Evolutionary conservation across 2,888 invertebrate species (phyloP), one percentile per base, ranked within the genome.

Genomic region (Lacanobia wlatinum): DNA sequence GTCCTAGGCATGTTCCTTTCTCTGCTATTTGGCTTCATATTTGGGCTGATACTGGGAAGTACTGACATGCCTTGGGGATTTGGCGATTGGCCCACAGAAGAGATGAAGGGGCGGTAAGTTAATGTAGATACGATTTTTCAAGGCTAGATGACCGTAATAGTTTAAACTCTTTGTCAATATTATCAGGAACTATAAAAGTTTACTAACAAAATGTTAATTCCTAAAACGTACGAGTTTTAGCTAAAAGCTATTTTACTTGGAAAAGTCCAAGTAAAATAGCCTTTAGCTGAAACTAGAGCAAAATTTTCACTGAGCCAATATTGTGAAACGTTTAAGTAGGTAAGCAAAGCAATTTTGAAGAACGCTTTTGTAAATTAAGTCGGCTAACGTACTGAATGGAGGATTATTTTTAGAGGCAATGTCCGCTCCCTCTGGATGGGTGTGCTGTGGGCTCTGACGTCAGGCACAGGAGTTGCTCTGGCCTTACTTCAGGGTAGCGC

Each of bases 401-500:
- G 0, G 28, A 43, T 58, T 62, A 21, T 70, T 60, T 92, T 90
- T 71, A 98, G 98, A 87, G 98, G 98, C 48, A 97, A 98, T 88
- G 97, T 97, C 40, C 96, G 98, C 68, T 97, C 97, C 0, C 91
- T 98, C 16, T 98, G 98, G 98, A 97, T 98, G 97, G 98, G 97
- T 55, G 97, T 98, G 0, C 92, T 97, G 12, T 98, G 97, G 98
- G 98, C 98, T 9, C 89, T 98, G 69, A 97, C 98, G 40, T 98
- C 98, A 14, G 98, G 98, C 18, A 97, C 97, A 9, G 98, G 98
- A 12, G 98, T 98, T 18, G 98, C 98, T 2, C 96, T 98, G 28
- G 98, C 98, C n/a, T 95, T 98, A 67, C 96, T 98, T 0, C 98
- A 98, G 89, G 98, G 98, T 50, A 98, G 98, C 89, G 98, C 98